Evolutionary conservation across 2,113 vertebrate genomes (phyloP), one percentile per base, ranked within the genome.

Genomic region (Paracyprichromis sp.): DNA sequence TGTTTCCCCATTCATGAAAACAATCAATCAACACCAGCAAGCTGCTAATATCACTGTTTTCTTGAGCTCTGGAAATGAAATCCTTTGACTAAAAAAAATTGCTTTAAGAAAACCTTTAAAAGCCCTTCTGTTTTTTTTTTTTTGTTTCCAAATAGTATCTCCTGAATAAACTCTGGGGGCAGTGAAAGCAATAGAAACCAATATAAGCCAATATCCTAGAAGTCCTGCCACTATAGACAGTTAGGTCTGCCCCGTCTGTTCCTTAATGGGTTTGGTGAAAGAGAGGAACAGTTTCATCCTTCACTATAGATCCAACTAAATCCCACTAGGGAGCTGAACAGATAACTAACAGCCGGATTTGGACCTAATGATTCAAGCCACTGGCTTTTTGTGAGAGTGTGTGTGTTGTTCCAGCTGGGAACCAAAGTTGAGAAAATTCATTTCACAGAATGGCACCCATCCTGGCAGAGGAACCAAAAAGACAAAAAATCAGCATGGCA

Each of bases 281-380:
- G 73, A n/a, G 36, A 50, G 79, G 66, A 89, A 88, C 80, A 6
- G 79, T 90, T 89, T 79, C 86, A 88, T 87, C 61, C 45, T 21
- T 61, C 87, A 52, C 83, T 78, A 88, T 90, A 92, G 85, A 95
- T 93, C 88, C 38, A 36, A 6, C 63, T 52, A 50, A 86, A 83
- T 86, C 85, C 82, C 88, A 66, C 84, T 16, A n/a, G 66, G 85
- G 24, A 83, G 88, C 86, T 57, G 84, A 82, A 47, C 12, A 80
- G 84, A 92, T 81, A 94, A 90, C 84, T 71, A 91, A 90, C 45
- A 79, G 86, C 38, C 5, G 8, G 66, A 90, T 89, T 83, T 89
- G 71, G 88, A 86, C 53, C 69, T 87, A 85, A 90, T 92, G 86
- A 93, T 82, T 40, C 26, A 13, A 40, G 61, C 79, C 36, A 53